Conservation (phyloP, 2,113 vertebrate genomes). For the Atrichornis clamosus region DNA sequence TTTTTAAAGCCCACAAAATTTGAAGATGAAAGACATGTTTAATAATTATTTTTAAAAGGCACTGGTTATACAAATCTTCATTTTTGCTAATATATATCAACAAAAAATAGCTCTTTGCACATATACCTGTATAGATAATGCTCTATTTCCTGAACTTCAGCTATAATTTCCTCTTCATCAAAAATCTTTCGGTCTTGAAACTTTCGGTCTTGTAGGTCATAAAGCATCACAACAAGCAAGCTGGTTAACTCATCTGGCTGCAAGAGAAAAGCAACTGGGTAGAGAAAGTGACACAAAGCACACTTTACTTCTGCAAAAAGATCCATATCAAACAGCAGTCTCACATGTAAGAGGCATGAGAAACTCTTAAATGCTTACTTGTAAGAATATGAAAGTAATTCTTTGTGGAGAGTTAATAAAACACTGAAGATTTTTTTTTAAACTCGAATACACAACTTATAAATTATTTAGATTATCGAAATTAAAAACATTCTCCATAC, state of each 20-base stretch:
- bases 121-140: constrained; percentile 77
- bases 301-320: not conserved
- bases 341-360: not conserved
- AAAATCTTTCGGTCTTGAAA: constrained; percentile 73
- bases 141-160: constrained; percentile 82
- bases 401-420: not conserved
- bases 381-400: not conserved
- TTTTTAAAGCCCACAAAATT: not conserved
- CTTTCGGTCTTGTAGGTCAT: constrained; percentile 87
- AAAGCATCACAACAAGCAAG: constrained; percentile 86
- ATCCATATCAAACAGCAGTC: not conserved
- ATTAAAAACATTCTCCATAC: not conserved
- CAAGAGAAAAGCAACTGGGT: constrained; percentile 27
- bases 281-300: not conserved
- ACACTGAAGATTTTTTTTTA: not conserved
- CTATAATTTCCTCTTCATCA: constrained; percentile 48
- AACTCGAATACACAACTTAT: not conserved
- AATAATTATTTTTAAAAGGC: not conserved
- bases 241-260: constrained; percentile 83
- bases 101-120: not conserved
- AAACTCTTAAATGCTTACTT: not conserved
- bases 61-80: not conserved
- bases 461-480: not conserved
- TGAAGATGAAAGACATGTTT: not conserved
- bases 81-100: not conserved